phyloP scores from a whole-genome alignment of 2,113 vertebrate species.

The Thomomys bottae region DNA sequence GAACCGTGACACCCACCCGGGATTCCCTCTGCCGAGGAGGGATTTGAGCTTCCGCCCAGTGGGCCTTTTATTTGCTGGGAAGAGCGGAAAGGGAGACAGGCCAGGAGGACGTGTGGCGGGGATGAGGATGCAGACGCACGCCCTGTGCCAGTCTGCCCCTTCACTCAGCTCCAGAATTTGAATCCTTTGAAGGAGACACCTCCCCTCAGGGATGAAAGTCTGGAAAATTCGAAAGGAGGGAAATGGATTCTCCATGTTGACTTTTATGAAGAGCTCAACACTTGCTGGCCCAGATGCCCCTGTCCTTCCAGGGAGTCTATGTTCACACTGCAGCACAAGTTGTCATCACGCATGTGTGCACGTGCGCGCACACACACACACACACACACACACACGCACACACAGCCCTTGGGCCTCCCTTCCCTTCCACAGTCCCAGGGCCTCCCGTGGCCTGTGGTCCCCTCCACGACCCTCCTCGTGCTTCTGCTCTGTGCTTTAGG shows the following conservation, averaged over 20 bases:
- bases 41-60: conserved; percentile 44
- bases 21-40: conserved; percentile 67
- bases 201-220: not conserved
- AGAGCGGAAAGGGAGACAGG: conserved; percentile 1
- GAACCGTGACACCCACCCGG: conserved; percentile 75
- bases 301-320: not conserved
- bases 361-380: not conserved
- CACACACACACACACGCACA: not conserved
- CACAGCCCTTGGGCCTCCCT: not conserved
- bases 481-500: not conserved
- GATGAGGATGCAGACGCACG: not conserved
- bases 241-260: not conserved
- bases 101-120: not conserved
- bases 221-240: not conserved
- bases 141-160: rapidly evolving
- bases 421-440: not conserved
- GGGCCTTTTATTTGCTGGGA: conserved; percentile 57
- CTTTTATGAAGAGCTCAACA: not conserved
- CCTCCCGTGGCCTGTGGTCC: not conserved
- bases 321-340: not conserved
- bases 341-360: too few relatives aligned
- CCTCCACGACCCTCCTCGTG: not conserved
- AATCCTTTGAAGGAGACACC: not conserved
- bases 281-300: rapidly evolving
- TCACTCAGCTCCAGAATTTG: not conserved